phyloP scores from a whole-genome alignment of 2,888 invertebrate species.

The Heliconius sara region DNA sequence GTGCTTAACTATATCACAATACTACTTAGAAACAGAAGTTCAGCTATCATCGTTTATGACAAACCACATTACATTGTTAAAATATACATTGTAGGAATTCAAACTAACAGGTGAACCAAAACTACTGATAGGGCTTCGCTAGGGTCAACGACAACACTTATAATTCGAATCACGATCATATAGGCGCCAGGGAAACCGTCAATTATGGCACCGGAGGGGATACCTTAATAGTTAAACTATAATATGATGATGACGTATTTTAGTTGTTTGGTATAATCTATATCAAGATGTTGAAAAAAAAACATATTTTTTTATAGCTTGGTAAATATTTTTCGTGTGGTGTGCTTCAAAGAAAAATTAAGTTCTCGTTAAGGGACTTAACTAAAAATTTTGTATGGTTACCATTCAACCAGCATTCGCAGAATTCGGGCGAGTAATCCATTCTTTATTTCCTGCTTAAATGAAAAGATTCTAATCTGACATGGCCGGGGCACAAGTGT shows the following conservation, averaged over 20 bases:
- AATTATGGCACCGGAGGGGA: conserved; percentile 36
- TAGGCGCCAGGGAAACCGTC: conserved; percentile 43
- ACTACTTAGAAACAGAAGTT: neutral
- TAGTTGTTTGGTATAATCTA: neutral
- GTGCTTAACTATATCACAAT: neutral
- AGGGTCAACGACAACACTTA: conserved; percentile 41
- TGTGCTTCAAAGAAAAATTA: too few species aligned
- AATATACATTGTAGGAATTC: neutral
- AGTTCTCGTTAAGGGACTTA: too few species aligned
- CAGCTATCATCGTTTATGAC: neutral
- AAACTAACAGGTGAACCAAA: conserved; percentile 22
- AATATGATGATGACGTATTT: neutral
- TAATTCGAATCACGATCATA: conserved; percentile 41
- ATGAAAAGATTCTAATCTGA: too few species aligned
- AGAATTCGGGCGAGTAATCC: too few species aligned
- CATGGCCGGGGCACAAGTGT: too few species aligned
- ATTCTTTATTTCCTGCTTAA: too few species aligned
- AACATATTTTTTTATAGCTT: too few species aligned
- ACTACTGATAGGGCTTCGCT: conserved; percentile 22
- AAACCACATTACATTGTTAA: neutral
- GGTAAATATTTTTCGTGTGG: too few species aligned
- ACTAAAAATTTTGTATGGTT: too few species aligned
- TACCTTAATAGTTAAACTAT: conserved; percentile 21
- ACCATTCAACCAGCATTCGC: too few species aligned
- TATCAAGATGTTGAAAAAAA: neutral